These are phyloP conservation scores for Sphyrna mokarran DNA, from an alignment of 2,113 vertebrate species.

Conservation along the genomic window DNA sequence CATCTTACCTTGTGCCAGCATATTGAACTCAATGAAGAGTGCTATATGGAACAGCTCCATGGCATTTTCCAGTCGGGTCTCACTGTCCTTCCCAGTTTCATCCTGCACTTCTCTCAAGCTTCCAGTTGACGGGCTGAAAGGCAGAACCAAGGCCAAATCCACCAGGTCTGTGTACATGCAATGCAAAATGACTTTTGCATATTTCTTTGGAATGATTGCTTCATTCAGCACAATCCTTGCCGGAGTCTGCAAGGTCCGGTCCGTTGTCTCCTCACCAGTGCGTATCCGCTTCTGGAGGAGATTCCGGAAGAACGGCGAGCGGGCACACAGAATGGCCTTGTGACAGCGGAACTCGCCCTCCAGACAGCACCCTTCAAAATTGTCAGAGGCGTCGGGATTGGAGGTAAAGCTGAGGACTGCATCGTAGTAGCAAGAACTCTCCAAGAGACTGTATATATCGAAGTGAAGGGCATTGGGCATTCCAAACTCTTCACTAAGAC, in stretches of 20 bases:
- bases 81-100: conserved; percentile 2
- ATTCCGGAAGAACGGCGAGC: conserved; percentile 38
- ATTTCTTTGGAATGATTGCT: conserved; percentile 37
- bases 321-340: conserved; percentile 39
- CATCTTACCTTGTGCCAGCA: conserved; percentile 38
- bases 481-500: conserved; percentile 38
- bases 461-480: conserved; percentile 38
- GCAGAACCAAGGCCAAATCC: conserved; percentile 31
- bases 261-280: conserved; percentile 9
- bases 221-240: conserved; percentile 35
- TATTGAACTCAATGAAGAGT: conserved; percentile 39
- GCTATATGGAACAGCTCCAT: conserved; percentile 39
- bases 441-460: conserved; percentile 32
- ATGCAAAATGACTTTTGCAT: conserved; percentile 34
- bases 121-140: conserved; percentile 16
- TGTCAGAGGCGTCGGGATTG: not conserved
- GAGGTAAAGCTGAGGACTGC: conserved; percentile 37
- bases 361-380: not conserved
- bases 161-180: conserved; percentile 38
- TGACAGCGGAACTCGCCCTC: conserved; percentile 36
- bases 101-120: conserved; percentile 26
- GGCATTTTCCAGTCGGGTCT: conserved; percentile 33
- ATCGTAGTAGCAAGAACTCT: conserved; percentile 37
- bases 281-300: conserved; percentile 35
- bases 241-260: conserved; percentile 36